These are phyloP conservation scores for Drosophila athabasca DNA, from an alignment of 1,140 invertebrate species.

Conservation along the genomic window DNA sequence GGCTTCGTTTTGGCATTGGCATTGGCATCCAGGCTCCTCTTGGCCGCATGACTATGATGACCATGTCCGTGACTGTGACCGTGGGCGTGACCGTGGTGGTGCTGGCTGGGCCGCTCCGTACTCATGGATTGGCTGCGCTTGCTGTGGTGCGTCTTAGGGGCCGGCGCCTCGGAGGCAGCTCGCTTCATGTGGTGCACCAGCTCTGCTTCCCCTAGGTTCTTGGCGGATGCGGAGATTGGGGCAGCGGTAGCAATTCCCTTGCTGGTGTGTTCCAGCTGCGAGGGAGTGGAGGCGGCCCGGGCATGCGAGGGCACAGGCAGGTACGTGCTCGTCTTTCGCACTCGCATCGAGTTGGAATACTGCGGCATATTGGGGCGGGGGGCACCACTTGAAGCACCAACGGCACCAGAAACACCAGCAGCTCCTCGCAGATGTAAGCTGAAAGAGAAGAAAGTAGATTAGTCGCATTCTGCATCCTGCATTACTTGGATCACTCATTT, in stretches of 20 bases:
- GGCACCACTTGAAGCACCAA: conserved; percentile 7
- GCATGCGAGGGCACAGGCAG: conserved; percentile 78
- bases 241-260: conserved; percentile 37
- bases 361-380: conserved; percentile 69
- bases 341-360: conserved; percentile 79
- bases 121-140: conserved; percentile 73
- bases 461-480: neutral
- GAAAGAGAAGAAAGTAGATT: neutral
- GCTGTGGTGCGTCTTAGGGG: conserved; percentile 64
- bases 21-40: conserved; percentile 63
- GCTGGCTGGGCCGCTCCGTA: conserved; percentile 53
- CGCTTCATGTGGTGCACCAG: conserved; percentile 72
- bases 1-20: conserved; percentile 48
- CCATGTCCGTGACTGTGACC: conserved; percentile 48
- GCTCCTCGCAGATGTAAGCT: conserved; percentile 52
- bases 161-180: conserved; percentile 72
- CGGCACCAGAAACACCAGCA: conserved; percentile 15
- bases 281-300: conserved; percentile 80
- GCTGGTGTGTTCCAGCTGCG: conserved; percentile 71
- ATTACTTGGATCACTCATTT: conserved; percentile 1
- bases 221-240: conserved; percentile 54
- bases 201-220: conserved; percentile 50
- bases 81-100: conserved; percentile 36
- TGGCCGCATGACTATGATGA: conserved; percentile 51
- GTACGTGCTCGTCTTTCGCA: conserved; percentile 74